Evolutionary conservation across 2,888 invertebrate genomes (phyloP).

Genomic region (Disparrhopalites patrizii): DNA sequence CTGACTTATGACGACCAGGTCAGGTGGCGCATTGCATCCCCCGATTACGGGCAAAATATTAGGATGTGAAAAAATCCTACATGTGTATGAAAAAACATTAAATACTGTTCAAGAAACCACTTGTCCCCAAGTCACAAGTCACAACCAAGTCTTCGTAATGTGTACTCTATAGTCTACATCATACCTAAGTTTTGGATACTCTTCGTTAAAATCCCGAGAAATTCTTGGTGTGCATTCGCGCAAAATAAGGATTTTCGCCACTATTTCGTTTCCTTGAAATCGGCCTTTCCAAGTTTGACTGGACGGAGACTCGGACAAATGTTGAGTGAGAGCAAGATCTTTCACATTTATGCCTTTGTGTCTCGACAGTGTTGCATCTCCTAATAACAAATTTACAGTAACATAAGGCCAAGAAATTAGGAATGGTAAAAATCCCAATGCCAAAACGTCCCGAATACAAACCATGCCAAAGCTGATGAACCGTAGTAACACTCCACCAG

Average conservation of each 20-base stretch:
- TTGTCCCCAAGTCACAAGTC: too few relatives aligned
- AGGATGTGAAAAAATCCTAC: constrained; percentile 98
- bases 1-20: constrained; percentile 88
- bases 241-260: constrained; percentile 87
- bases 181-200: constrained; percentile 84
- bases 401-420: too few relatives aligned
- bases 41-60: constrained; percentile 93
- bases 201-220: constrained; percentile 95
- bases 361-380: constrained; percentile 91
- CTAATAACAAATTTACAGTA: too few relatives aligned
- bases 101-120: too few relatives aligned
- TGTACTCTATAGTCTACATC: too few relatives aligned
- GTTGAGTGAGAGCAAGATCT: constrained; percentile 77
- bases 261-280: constrained; percentile 98
- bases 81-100: too few relatives aligned
- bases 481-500: too few relatives aligned
- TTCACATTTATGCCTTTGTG: constrained; percentile 94
- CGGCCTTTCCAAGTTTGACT: constrained; percentile 86
- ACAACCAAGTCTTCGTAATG: too few relatives aligned
- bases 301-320: constrained; percentile 74
- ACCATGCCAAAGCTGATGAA: too few relatives aligned
- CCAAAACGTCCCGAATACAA: too few relatives aligned
- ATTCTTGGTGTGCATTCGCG: constrained; percentile 86
- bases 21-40: constrained; percentile 84
- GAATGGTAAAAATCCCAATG: too few relatives aligned